These are phyloP conservation scores for Belonocnema kinseyi DNA, from an alignment of 1,140 invertebrate genomes.

Conservation along the genomic window DNA sequence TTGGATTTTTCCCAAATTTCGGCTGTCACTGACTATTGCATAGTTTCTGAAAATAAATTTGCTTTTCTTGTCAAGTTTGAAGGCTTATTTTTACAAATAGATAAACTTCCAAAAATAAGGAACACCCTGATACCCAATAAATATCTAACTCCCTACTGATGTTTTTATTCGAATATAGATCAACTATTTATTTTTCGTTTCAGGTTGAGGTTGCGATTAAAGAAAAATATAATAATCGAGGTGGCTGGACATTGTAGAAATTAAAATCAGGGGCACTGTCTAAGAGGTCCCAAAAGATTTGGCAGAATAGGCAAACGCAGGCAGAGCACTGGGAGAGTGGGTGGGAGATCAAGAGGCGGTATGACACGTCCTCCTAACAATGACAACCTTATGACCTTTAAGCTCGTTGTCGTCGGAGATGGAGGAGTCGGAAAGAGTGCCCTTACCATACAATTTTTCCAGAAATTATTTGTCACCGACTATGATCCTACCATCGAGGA, in stretches of 20 bases:
- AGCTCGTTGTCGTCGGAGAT: conserved; percentile 93
- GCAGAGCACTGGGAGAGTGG: conserved; percentile 57
- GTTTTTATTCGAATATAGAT: too few relatives aligned
- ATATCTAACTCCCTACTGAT: too few relatives aligned
- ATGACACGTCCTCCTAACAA: conserved; percentile 85
- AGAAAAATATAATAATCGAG: conserved; percentile 27
- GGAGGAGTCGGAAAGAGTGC: conserved; percentile 94
- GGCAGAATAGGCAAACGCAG: conserved; percentile 64
- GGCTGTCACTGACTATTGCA: too few relatives aligned
- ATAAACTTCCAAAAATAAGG: too few relatives aligned
- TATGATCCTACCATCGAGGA: conserved; percentile 95
- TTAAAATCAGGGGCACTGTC: conserved; percentile 2
- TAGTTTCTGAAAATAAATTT: too few relatives aligned
- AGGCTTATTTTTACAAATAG: too few relatives aligned
- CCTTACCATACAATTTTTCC: conserved; percentile 93
- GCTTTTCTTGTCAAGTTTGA: too few relatives aligned
- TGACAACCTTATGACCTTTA: conserved; percentile 90
- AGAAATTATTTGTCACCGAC: conserved; percentile 91
- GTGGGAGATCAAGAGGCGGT: conserved; percentile 59
- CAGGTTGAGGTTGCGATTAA: conserved; percentile 39
- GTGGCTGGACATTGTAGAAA: neutral
- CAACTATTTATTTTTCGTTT: neutral
- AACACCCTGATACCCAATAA: too few relatives aligned
- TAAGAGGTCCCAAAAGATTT: conserved; percentile 48
- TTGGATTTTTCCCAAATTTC: too few relatives aligned